Percentiles rank a stretch among this genome's conserved stretches.
Conservation (phyloP, 2,888 invertebrate genomes). For the Clusia tigrina region DNA sequence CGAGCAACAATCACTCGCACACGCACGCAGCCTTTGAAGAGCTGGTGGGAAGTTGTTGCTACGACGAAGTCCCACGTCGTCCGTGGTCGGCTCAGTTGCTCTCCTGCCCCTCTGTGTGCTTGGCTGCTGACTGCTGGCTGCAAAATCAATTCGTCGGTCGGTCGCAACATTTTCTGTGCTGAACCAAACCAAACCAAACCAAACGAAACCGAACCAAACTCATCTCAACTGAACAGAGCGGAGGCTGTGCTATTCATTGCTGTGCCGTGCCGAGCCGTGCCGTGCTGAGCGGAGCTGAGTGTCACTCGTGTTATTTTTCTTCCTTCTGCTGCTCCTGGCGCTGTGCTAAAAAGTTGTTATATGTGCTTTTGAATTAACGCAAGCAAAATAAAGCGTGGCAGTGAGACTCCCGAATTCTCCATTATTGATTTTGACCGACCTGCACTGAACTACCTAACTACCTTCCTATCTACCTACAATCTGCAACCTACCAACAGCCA, state of each 20-base stretch:
- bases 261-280: too few relatives aligned
- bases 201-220: not conserved
- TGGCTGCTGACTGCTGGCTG: too few relatives aligned
- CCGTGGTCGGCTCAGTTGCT: not conserved
- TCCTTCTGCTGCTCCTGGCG: too few relatives aligned
- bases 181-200: not conserved
- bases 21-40: not conserved
- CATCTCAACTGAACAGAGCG: not conserved
- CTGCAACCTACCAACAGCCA: too few relatives aligned
- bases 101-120: too few relatives aligned
- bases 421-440: not conserved
- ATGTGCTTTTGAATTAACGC: too few relatives aligned
- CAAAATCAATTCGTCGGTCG: slow-evolving; percentile 1
- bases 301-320: too few relatives aligned
- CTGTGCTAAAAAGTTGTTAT: too few relatives aligned
- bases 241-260: too few relatives aligned
- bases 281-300: too few relatives aligned
- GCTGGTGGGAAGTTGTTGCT: slow-evolving; percentile 1
- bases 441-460: too few relatives aligned
- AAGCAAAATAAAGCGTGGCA: not conserved
- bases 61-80: not conserved
- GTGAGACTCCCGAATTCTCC: not conserved
- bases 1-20: slow-evolving; percentile 1
- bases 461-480: too few relatives aligned
- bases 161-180: not conserved